These are phyloP conservation scores for Chironomus riparius DNA, from an alignment of 2,888 invertebrate genomes.

Conservation along the genomic window DNA sequence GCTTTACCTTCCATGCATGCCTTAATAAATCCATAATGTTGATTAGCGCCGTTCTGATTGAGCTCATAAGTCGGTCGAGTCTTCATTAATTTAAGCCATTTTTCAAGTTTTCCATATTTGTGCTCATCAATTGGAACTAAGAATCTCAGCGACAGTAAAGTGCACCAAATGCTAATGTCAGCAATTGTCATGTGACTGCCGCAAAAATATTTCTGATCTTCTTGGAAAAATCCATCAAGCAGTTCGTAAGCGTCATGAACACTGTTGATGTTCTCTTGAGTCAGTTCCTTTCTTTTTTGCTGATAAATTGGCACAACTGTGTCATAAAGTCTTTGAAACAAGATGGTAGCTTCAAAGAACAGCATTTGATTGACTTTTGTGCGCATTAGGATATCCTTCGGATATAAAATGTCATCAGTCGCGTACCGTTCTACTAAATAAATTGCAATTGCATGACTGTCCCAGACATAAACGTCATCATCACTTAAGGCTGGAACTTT, in stretches of 20 bases:
- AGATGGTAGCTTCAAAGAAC: slow-evolving; percentile 46
- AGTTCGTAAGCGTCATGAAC: background rate
- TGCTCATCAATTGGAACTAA: slow-evolving; percentile 28
- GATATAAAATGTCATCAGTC: slow-evolving; percentile 46
- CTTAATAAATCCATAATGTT: background rate
- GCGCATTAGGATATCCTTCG: slow-evolving; percentile 45
- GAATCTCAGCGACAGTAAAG: slow-evolving; percentile 24
- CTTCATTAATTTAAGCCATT: slow-evolving; percentile 31
- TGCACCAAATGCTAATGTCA: slow-evolving; percentile 28
- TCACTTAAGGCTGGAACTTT: slow-evolving; percentile 49
- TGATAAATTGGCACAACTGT: slow-evolving; percentile 42
- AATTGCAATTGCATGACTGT: slow-evolving; percentile 45
- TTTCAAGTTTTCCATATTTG: slow-evolving; percentile 28
- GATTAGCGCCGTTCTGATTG: background rate
- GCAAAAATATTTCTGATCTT: background rate
- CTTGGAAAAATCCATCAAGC: background rate
- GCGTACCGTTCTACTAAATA: slow-evolving; percentile 49
- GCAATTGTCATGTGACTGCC: slow-evolving; percentile 28
- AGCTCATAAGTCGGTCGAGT: background rate
- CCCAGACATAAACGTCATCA: slow-evolving; percentile 44
- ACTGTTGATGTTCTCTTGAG: background rate
- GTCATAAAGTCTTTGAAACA: slow-evolving; percentile 44
- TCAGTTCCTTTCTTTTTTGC: slow-evolving; percentile 33
- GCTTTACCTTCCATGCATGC: background rate
- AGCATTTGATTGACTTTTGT: slow-evolving; percentile 49